These are phyloP conservation scores for Harpagus bidentatus DNA, from an alignment of 2,113 vertebrate genomes.

Conservation along the genomic window DNA sequence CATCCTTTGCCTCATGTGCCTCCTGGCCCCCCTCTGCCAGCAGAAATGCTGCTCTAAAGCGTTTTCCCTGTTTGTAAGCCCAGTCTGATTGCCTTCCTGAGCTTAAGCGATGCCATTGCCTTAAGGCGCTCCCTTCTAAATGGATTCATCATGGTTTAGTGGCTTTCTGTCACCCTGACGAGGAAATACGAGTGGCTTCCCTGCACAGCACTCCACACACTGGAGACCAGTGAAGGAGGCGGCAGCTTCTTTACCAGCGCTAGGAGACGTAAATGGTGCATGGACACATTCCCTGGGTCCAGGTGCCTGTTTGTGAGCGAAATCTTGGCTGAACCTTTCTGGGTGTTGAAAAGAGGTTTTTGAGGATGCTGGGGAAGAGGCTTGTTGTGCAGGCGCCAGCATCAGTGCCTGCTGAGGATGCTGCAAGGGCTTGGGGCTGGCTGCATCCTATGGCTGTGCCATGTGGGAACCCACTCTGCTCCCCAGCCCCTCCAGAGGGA, in stretches of 20 bases:
- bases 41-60: background rate
- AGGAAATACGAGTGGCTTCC: background rate
- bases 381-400: fast-evolving
- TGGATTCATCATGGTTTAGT: background rate
- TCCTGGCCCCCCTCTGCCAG: no score
- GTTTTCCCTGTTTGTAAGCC: background rate
- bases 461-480: background rate
- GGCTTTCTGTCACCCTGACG: background rate
- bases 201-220: fast-evolving
- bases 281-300: fast-evolving
- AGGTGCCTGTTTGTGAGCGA: fast-evolving
- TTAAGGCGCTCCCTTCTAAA: background rate
- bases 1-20: background rate
- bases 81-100: background rate
- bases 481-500: background rate
- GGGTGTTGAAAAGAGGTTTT: background rate
- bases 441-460: background rate
- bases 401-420: background rate
- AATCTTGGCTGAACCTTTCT: background rate
- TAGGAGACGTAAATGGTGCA: fast-evolving
- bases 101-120: background rate
- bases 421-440: background rate
- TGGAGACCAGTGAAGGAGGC: fast-evolving
- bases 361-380: background rate
- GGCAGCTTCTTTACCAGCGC: background rate